Evolutionary conservation across 2,113 vertebrate species (phyloP).

Genomic region (Sinocyclocheilus grahami): DNA sequence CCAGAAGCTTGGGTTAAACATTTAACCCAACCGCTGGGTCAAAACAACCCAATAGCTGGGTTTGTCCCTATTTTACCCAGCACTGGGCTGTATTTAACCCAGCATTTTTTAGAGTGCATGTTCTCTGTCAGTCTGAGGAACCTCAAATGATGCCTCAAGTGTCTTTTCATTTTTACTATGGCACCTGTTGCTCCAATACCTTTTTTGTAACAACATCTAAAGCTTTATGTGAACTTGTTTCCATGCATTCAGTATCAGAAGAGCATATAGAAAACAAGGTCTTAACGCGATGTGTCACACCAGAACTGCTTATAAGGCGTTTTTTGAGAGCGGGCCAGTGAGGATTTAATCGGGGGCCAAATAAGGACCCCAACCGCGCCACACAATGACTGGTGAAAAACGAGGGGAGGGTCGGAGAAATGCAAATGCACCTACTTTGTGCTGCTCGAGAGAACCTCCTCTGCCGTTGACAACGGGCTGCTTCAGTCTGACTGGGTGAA

Average conservation of each 20-base stretch:
- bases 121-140: not conserved
- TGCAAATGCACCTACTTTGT: constrained; percentile 79
- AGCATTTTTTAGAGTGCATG: not conserved
- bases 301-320: too few relatives aligned
- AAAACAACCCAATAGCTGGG: too few relatives aligned
- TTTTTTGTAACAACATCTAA: too few relatives aligned
- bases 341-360: constrained; percentile 76
- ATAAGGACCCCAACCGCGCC: constrained; percentile 74
- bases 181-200: not conserved
- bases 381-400: constrained; percentile 77
- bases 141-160: not conserved
- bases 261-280: too few relatives aligned
- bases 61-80: too few relatives aligned
- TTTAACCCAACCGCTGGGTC: too few relatives aligned
- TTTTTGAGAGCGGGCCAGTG: constrained; percentile 62
- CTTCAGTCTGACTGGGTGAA: constrained; percentile 54
- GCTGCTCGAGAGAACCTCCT: constrained; percentile 66
- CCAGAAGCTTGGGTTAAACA: too few relatives aligned
- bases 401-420: constrained; percentile 77
- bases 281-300: too few relatives aligned
- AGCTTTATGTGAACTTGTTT: too few relatives aligned
- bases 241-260: too few relatives aligned
- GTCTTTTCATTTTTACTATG: not conserved
- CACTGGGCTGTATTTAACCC: too few relatives aligned
- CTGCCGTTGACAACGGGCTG: constrained; percentile 46